phyloP scores from a whole-genome alignment of 2,113 vertebrate species.

The Bombycilla garrulus region DNA sequence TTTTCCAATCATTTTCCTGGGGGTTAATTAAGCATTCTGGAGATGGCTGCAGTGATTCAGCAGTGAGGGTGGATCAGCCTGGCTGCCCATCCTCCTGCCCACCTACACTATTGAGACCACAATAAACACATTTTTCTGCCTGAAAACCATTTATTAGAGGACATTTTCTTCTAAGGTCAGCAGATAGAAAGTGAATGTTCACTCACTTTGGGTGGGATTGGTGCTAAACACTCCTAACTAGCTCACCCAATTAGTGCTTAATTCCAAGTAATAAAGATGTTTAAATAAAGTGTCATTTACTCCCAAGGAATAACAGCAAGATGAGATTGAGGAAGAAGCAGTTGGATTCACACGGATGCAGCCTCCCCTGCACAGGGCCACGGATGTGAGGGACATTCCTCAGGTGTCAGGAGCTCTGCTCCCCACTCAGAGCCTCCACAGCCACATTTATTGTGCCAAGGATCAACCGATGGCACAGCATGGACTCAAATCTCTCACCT shows the following conservation, averaged over 20 bases:
- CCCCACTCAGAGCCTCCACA: neutral
- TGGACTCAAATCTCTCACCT: neutral
- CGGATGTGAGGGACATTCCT: accelerated
- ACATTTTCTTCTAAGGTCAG: neutral
- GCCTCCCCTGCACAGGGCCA: neutral
- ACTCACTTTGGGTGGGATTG: neutral
- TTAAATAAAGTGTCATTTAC: neutral
- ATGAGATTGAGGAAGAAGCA: neutral
- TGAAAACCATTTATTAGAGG: neutral
- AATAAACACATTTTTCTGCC: neutral
- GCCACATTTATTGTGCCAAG: neutral
- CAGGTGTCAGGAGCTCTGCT: neutral
- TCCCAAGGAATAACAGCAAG: neutral
- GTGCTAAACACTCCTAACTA: neutral
- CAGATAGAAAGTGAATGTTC: neutral
- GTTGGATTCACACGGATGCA: accelerated
- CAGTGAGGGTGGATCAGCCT: neutral
- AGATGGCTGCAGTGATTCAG: neutral
- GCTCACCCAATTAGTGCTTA: neutral
- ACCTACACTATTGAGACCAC: neutral
- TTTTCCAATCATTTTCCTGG: neutral
- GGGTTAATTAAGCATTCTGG: neutral
- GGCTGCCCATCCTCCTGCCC: neutral
- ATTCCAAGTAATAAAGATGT: neutral
- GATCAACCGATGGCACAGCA: neutral